These are phyloP conservation scores for Pelvicachromis taeniatus DNA, from an alignment of 2,113 vertebrate genomes.

Conservation along the genomic window DNA sequence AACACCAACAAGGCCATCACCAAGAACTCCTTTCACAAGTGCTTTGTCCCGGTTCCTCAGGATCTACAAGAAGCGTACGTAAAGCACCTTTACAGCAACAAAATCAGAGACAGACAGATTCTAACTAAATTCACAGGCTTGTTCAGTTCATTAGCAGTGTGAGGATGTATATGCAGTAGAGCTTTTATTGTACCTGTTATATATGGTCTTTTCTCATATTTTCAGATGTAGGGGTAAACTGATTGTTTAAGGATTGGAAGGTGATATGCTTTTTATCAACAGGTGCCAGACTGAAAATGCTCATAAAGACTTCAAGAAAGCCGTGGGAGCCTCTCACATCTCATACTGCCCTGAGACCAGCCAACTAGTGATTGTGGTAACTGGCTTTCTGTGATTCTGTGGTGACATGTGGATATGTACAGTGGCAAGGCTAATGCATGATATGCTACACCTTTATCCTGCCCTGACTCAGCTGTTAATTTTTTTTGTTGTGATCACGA, in stretches of 20 bases:
- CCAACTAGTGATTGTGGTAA: slow-evolving; percentile 83
- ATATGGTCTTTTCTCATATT: neutral
- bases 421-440: neutral
- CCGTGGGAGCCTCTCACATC: slow-evolving; percentile 81
- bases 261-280: neutral
- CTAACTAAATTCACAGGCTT: neutral
- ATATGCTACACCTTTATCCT: neutral
- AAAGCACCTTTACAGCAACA: neutral
- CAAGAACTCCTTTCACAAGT: slow-evolving; percentile 82
- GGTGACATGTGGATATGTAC: neutral
- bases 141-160: neutral
- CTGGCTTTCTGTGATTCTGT: neutral
- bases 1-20: slow-evolving; percentile 83
- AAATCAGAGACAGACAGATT: neutral
- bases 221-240: neutral
- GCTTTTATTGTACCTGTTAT: neutral
- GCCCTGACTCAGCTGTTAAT: neutral
- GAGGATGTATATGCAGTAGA: neutral
- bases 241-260: neutral
- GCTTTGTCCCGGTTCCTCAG: slow-evolving; percentile 82
- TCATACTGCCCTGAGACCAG: slow-evolving; percentile 77
- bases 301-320: slow-evolving; percentile 91
- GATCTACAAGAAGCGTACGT: slow-evolving; percentile 80
- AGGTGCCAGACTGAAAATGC: slow-evolving; percentile 83
- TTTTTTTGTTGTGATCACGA: neutral